Conservation (phyloP, 2,113 vertebrate species). For the Montifringilla adamsi region DNA sequence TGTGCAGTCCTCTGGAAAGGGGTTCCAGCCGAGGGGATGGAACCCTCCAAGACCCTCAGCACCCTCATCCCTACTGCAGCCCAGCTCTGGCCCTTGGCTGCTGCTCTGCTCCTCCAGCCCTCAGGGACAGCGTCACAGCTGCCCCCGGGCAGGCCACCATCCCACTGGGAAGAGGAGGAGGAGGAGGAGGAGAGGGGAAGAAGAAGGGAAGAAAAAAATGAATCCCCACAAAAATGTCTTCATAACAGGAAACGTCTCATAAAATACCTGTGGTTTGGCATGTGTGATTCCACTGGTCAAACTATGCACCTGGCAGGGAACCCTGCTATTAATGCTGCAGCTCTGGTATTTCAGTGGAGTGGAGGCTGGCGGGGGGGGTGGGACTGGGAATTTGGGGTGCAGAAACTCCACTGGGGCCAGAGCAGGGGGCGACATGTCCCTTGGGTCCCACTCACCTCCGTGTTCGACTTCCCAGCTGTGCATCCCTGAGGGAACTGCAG, state of each 20-base stretch:
- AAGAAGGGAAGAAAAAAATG: constrained; percentile 16
- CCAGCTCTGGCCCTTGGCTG: neutral
- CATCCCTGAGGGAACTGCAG: fast-evolving
- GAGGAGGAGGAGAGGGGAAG: neutral
- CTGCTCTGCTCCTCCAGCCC: neutral
- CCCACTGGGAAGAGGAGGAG: neutral
- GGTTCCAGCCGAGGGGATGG: fast-evolving
- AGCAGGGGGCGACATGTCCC: fast-evolving
- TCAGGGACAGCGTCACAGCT: neutral
- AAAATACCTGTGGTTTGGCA: constrained; percentile 83
- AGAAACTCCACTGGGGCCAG: neutral
- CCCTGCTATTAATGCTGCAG: constrained; percentile 66
- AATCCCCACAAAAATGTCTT: constrained; percentile 74
- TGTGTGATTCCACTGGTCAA: constrained; percentile 58
- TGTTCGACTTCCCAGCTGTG: fast-evolving
- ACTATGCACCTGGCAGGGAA: constrained; percentile 77
- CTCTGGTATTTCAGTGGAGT: constrained; percentile 70
- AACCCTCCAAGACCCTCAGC: neutral
- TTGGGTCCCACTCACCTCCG: fast-evolving
- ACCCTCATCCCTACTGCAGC: fast-evolving
- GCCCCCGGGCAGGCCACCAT: neutral
- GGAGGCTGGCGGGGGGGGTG: neutral
- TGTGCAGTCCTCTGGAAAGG: neutral
- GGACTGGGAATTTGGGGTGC: neutral
- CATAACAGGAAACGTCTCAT: constrained; percentile 83